Base-by-base conservation (phyloP, 2,113 vertebrate genomes). In the Lophius piscatorius region DNA sequence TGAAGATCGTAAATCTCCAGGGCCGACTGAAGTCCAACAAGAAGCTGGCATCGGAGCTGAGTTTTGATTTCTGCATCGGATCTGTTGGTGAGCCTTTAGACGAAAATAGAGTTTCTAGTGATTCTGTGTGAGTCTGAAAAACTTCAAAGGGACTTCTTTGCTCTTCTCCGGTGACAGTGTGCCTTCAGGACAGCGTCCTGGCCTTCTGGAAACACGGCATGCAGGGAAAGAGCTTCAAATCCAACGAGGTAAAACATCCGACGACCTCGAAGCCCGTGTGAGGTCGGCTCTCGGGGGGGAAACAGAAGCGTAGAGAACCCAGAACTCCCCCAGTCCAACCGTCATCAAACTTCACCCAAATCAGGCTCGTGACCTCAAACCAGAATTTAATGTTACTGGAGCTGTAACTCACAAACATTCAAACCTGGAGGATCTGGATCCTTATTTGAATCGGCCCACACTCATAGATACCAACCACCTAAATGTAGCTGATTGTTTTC, bases 151-250 rank as follows among this genome's bases (percentile, higher is more conserved):
- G 13, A 6, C 31, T 33, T 6, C 14, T 61, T 28, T 28, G 26
- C 26, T 5, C 26, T 8, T 5, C 26, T 28, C 8, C 26, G 26
- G 26, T 45, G 9, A 40, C 81, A 98, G 97, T 99, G 79, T 99
- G 96, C 88, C 95, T 99, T 86, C 97, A 98, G 69, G 97, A 99
- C 91, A 98, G 97, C 4, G 96, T 99, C 44, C 78, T 99, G 83
- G 97, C 96, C 80, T 99, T 99, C 91, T 99, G 97, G 97, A 98
- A 97, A 44, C 97, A 99, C 0, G 97, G 97, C 29, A 99, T 99
- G 97, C 97, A 99, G 83, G 97, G 97, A 46, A 98, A 98, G 78
- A 98, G 94, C 92, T 99, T 99, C 86, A 98, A 94, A 80, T 98
- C 96, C 36, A 95, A 99, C 63, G 97, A 99, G 90, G 97, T 98